A percentile compares a stretch with the other conserved stretches of the same genome.
phyloP scores from a whole-genome alignment of 2,888 invertebrate genomes.

The Drosophila setosimentum region DNA sequence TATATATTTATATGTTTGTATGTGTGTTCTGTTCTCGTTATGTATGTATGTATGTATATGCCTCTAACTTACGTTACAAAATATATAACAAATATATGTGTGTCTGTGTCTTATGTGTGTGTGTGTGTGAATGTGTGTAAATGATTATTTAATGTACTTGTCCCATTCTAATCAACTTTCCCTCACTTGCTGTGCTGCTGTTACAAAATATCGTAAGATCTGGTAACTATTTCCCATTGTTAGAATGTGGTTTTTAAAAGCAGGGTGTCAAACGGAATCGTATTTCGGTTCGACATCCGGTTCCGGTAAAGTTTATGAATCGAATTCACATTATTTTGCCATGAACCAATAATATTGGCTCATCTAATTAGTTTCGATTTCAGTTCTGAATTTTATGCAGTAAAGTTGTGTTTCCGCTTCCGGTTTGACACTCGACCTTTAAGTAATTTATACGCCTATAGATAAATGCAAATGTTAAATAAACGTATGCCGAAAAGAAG shows the following conservation, averaged over 20 bases:
- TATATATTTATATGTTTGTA: slow-evolving; percentile 33
- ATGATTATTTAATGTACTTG: slow-evolving; percentile 69
- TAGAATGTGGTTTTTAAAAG: slow-evolving; percentile 17
- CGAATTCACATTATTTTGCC: background rate
- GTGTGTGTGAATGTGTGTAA: slow-evolving; percentile 58
- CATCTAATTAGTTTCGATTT: background rate
- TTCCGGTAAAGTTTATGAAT: background rate
- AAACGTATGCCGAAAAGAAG: slow-evolving; percentile 31
- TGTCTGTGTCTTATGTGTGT: slow-evolving; percentile 49
- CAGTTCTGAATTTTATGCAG: background rate
- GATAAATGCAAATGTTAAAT: slow-evolving; percentile 58
- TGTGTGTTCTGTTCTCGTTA: slow-evolving; percentile 23
- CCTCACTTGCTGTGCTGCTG: slow-evolving; percentile 31
- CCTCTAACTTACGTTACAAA: slow-evolving; percentile 77
- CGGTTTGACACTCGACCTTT: background rate
- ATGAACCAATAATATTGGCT: background rate
- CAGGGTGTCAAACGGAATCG: slow-evolving; percentile 1
- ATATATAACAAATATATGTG: slow-evolving; percentile 76
- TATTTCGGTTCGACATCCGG: background rate
- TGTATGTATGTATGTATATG: slow-evolving; percentile 57
- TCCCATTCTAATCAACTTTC: slow-evolving; percentile 37
- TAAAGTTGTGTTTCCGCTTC: background rate
- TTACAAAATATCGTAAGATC: slow-evolving; percentile 39
- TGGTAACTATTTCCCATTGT: slow-evolving; percentile 25
- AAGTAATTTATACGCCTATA: slow-evolving; percentile 19